These are phyloP conservation scores for Eupristina koningsbergeri DNA, from an alignment of 1,140 invertebrate genomes.

Conservation along the genomic window DNA sequence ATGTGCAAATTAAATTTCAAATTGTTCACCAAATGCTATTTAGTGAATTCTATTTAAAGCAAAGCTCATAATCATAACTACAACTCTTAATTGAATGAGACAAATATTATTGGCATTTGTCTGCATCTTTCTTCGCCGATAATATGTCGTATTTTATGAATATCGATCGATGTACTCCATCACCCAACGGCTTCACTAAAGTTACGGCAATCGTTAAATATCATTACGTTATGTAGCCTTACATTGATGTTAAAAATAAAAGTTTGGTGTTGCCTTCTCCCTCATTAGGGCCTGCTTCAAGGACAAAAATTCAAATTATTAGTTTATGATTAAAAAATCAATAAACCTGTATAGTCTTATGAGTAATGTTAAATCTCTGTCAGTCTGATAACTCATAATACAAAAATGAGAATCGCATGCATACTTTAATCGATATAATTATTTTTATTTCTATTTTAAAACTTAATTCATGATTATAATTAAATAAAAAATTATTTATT, in stretches of 20 bases:
- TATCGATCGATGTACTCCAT: no score
- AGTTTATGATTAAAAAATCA: conserved; percentile 1
- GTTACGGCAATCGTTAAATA: conserved; percentile 69
- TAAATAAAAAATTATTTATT: not conserved
- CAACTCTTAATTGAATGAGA: no score
- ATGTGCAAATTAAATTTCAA: no score
- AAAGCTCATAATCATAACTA: no score
- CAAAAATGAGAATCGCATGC: conserved; percentile 37
- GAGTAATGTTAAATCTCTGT: conserved; percentile 5
- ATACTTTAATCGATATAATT: conserved; percentile 17
- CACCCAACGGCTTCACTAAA: conserved; percentile 69
- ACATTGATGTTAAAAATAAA: conserved; percentile 68
- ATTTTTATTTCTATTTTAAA: not conserved
- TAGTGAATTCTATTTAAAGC: no score
- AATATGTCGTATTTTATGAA: no score
- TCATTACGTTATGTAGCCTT: conserved; percentile 73
- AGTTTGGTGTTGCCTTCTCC: conserved; percentile 33
- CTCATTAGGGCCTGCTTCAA: conserved; percentile 5
- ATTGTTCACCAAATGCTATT: no score
- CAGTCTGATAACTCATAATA: conserved; percentile 44
- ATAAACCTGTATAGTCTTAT: conserved; percentile 8
- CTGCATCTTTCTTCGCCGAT: no score
- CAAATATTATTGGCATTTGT: no score
- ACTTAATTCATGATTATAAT: conserved; percentile 18
- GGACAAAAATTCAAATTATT: conserved; percentile 1